Percentiles rank a stretch among this genome's conserved stretches.
Evolutionary conservation across 2,113 vertebrate species (phyloP).

Genomic region (Grammatotria lemairii): DNA sequence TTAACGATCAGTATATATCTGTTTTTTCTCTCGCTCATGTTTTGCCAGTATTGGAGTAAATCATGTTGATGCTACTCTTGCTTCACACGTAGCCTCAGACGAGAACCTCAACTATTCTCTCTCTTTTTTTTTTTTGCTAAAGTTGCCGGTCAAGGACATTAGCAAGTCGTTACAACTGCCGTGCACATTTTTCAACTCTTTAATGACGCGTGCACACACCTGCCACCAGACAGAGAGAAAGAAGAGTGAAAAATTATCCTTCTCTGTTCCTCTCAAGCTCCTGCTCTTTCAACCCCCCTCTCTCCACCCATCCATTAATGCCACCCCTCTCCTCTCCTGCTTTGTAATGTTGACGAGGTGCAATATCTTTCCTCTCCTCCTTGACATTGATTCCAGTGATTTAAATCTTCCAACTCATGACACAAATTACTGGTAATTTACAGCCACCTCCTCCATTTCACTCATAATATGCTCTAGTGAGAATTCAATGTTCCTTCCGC

Average conservation of each 20-base stretch:
- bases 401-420: constrained; percentile 52
- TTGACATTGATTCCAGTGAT: constrained; percentile 57
- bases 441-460: constrained; percentile 26
- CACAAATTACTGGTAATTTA: constrained; percentile 65
- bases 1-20: not conserved
- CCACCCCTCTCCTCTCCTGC: not conserved
- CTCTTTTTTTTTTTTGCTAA: not conserved
- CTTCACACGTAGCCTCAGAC: not conserved
- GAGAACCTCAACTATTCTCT: not conserved
- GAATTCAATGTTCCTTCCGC: constrained; percentile 49
- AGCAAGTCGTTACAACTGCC: constrained; percentile 19
- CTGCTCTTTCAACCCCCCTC: constrained; percentile 1
- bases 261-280: constrained; percentile 13
- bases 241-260: not conserved
- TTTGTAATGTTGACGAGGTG: constrained; percentile 32
- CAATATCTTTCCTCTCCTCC: constrained; percentile 25
- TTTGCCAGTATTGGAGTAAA: not conserved
- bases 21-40: not conserved
- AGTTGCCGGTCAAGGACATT: constrained; percentile 44
- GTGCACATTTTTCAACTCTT: constrained; percentile 29
- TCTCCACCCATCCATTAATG: constrained; percentile 27
- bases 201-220: constrained; percentile 50
- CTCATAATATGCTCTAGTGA: constrained; percentile 59
- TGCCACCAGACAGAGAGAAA: constrained; percentile 3
- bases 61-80: not conserved